Evolutionary conservation across 2,797 vertebrate species (phyloP).

Genomic region (Betta splendens): DNA sequence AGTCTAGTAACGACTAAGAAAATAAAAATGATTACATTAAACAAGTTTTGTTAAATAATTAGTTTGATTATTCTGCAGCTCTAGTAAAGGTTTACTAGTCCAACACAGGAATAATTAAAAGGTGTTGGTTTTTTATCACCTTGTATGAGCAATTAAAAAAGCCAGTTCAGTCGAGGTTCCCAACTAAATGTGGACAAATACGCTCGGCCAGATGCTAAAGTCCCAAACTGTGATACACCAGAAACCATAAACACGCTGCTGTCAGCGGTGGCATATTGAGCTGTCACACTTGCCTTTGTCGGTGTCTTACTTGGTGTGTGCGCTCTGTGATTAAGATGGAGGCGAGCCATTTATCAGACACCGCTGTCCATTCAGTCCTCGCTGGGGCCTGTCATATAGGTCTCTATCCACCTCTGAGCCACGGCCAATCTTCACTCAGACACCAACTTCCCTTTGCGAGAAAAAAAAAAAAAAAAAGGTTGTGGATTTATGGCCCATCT

Average conservation of each 20-base stretch:
- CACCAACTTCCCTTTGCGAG: constrained; percentile 63
- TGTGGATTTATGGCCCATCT: constrained; percentile 68
- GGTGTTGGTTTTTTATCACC: background rate
- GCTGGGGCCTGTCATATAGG: constrained; percentile 63
- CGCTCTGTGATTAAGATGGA: constrained; percentile 67
- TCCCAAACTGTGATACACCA: constrained; percentile 11
- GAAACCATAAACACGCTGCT: constrained; percentile 9
- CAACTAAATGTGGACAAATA: background rate
- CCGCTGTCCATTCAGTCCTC: constrained; percentile 68
- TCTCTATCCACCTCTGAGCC: constrained; percentile 73
- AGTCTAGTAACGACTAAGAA: too few species aligned
- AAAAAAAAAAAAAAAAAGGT: constrained; percentile 61
- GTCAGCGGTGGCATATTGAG: constrained; percentile 29
- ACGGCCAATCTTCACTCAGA: constrained; percentile 79
- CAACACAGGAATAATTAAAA: too few species aligned
- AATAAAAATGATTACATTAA: too few species aligned
- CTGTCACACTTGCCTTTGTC: constrained; percentile 34
- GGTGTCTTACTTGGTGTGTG: constrained; percentile 52
- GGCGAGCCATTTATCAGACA: constrained; percentile 68
- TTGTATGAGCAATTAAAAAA: background rate
- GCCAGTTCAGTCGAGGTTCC: background rate
- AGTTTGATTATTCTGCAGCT: too few species aligned
- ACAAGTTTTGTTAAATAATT: too few species aligned
- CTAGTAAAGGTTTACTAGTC: too few species aligned
- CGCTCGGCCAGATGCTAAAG: background rate